Evolutionary conservation across 1,140 invertebrate species (phyloP), one percentile per base, ranked within the genome.

Genomic region (Gonatopus flavifemur): DNA sequence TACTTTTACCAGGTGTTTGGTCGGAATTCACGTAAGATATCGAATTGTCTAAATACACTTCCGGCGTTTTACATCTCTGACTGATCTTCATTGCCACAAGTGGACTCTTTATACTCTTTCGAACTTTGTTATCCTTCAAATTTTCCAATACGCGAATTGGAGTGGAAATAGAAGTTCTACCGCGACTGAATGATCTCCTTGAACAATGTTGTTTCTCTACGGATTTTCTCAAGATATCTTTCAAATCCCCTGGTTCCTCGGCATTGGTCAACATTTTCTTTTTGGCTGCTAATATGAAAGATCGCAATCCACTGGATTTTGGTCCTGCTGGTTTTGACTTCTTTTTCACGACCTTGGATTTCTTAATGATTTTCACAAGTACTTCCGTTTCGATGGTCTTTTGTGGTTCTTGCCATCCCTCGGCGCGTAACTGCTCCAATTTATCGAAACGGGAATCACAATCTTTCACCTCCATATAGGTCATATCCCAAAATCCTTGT

Each of bases 401-500:
- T 38, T 75, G 64, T 1, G 74, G 65, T n/a, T n/a, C n/a, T n/a
- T n/a, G n/a, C 84, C 84, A 86, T 49, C 80, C 72, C 15, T 78
- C 81, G 0, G 50, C 39, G 46, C 76, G 76, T 21, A 82, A 56
- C 40, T 67, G 61, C 3, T 69, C 57, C n/a, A 86, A 59, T 38
- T 77, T 77, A 2, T 70, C 59, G 52, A 84, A 84, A 5, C 82
- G 70, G 31, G 72, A 69, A 39, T 83, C 69, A 12, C 83, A 70
- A 57, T 85, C 77, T 8, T 77, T 74, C 49, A 85, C 79, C 66
- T 88, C 86, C 48, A 84, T 82, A 47, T 81, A 81, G 4, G 88
- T 74, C 83, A 87, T 86, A 36, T 88, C 86, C 87, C 87, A 89
- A 72, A 88, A 90, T 2, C 87, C 87, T 68, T 88, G 82, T 0